Evolutionary conservation across 2,113 vertebrate species (phyloP).

Genomic region (Isurus oxyrinchus): DNA sequence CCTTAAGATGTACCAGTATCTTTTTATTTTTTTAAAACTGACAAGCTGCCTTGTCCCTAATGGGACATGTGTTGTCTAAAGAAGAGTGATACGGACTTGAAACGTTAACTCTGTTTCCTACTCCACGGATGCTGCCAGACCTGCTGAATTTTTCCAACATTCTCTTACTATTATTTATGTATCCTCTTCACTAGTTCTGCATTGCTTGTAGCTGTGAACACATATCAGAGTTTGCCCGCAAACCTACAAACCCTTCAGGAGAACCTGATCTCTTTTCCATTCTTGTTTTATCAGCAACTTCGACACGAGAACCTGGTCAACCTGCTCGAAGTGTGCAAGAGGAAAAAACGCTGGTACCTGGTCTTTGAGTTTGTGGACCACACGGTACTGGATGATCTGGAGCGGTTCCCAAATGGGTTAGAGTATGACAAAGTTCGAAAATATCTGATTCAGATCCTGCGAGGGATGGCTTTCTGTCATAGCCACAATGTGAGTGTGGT

Average conservation of each 20-base stretch:
- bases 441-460: slow-evolving; percentile 78
- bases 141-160: no score
- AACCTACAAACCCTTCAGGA: neutral
- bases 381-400: slow-evolving; percentile 74
- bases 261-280: slow-evolving; percentile 41
- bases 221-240: neutral
- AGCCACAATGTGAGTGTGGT: slow-evolving; percentile 71
- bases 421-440: slow-evolving; percentile 60
- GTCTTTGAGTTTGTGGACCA: slow-evolving; percentile 89
- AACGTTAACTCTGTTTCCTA: no score
- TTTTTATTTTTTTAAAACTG: no score
- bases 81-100: no score
- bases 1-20: neutral
- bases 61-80: no score
- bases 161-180: no score
- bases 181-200: no score
- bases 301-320: slow-evolving; percentile 84
- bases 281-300: slow-evolving; percentile 63
- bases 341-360: slow-evolving; percentile 75
- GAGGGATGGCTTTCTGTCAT: slow-evolving; percentile 77
- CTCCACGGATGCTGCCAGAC: no score
- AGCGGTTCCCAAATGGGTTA: slow-evolving; percentile 66
- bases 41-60: no score
- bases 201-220: neutral
- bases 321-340: slow-evolving; percentile 78